Base-by-base conservation (phyloP, 1,140 invertebrate species). In the Lordiphosa collinella region DNA sequence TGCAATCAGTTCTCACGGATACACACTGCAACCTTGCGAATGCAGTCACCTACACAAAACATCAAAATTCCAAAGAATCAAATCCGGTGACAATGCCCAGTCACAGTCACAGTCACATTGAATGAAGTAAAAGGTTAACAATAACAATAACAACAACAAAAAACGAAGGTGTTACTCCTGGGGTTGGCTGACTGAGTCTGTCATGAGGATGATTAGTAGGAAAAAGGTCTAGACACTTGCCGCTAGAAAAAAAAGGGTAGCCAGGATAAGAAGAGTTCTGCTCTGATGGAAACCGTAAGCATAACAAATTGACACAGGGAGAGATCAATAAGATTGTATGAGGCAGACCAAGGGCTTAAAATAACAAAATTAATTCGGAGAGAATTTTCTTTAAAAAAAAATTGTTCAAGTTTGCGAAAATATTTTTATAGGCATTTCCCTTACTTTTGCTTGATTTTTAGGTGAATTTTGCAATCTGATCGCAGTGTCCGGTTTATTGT, bases 401-500 rank as follows among this genome's bases (percentile, higher is more conserved):
- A 25, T 37, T 65, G 51, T 64, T 1, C 10, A 34, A 35, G 43
- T 41, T 41, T 37, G 4, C 31, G 12, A 12, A n/a, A n/a, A 13
- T 43, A 13, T 40, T 56, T 64, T 35, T 3, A 38, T 4, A 46
- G 10, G 22, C 18, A 56, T 48, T 71, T 71, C 46, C 43, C 29
- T 62, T 48, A 29, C 56, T 52, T 41, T 35, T 36, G 22, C 44
- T 48, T 65, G 10, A n/a, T 34, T 31, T 32, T 4, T 13, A 34
- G 36, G 12, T 29, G 3, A 12, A 54, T 50, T 48, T 54, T 51
- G 72, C 72, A 84, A 84, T 78, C 44, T 36, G 78, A 84, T 84
- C 73, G 69, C 78, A 73, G 68, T 84, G 78, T 84, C 78, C 78
- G 78, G 78, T 66, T 73, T 60, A 61, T 84, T 84, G 72, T 84